Evolutionary conservation across 2,113 vertebrate species (phyloP), one percentile per base, ranked within the genome.

Genomic region (Cyprinodon brontotheroides): DNA sequence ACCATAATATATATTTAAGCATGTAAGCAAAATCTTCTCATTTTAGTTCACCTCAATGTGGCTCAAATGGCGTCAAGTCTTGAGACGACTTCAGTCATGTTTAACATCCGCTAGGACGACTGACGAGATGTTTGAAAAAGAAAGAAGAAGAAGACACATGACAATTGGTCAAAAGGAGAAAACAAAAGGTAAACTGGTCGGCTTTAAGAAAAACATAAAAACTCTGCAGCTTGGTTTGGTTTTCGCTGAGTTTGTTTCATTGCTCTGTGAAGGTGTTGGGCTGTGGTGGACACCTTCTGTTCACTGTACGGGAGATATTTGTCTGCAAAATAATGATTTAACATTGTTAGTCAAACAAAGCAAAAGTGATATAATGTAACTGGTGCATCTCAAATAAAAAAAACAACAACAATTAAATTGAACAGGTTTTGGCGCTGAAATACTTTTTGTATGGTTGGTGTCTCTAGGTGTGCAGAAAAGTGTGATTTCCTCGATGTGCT

Each of bases 271-370:
- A 80, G 20, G 60, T 72, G 47, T 43, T 39, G 65, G 67, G 64
- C 61, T 65, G 64, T 3, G 53, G 13, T 72, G 70, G 29, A 12
- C 14, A 29, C 50, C 48, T 67, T 59, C 39, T 60, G 22, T 57
- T 73, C 77, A 43, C 15, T 60, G 48, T 36, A 62, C 8, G 50
- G 3, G 48, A 68, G 50, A 8, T 62, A 6, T 37, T 47, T 50
- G 38, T 50, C 82, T 91, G 73, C 43, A 65, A 1, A 74, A 43
- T 41, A 70, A 4, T 45, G 3, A 37, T 3, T 65, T 4, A 73
- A 43, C 29, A 11, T 14, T 39, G 36, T 63, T 63, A 63, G 37
- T 57, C 1, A 57, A 9, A 57, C 50, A 57, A 9, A 57, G 20
- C n/a, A 57, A 57, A n/a, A n/a, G 50, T 57, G 50, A 3, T 57